Evolutionary conservation across 1,140 invertebrate species (phyloP).

Genomic region (Drosophila baimaii): DNA sequence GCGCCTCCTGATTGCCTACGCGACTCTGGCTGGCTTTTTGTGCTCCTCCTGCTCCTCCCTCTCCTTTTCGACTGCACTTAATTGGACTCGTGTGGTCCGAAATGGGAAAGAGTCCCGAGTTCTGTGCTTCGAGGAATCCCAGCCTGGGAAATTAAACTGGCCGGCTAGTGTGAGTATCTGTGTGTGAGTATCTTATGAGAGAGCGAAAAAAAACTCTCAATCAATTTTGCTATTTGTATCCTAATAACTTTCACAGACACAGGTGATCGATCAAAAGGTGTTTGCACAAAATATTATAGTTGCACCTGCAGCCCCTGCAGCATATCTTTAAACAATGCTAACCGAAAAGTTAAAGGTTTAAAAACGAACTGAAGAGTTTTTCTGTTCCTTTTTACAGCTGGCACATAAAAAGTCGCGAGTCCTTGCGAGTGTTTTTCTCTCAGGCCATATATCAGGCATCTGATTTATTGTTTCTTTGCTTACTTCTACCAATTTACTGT

Average conservation of each 20-base stretch:
- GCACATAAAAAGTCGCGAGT: constrained; percentile 1
- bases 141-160: constrained; percentile 32
- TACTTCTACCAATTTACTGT: constrained; percentile 35
- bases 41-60: constrained; percentile 2
- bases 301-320: constrained; percentile 30
- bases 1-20: constrained; percentile 41
- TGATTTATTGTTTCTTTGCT: constrained; percentile 39
- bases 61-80: constrained; percentile 28
- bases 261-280: constrained; percentile 17
- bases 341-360: background rate
- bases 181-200: background rate
- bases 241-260: background rate
- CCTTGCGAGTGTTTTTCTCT: constrained; percentile 36
- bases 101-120: constrained; percentile 30
- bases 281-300: background rate
- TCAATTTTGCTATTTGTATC: constrained; percentile 15
- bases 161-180: background rate
- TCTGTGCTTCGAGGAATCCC: constrained; percentile 28
- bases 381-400: constrained; percentile 3
- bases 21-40: constrained; percentile 1
- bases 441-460: constrained; percentile 27
- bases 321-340: background rate
- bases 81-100: constrained; percentile 60
- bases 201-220: constrained; percentile 1
- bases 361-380: background rate